phyloP scores from a whole-genome alignment of 2,888 invertebrate genomes.

The Teinopalpus imperialis region DNA sequence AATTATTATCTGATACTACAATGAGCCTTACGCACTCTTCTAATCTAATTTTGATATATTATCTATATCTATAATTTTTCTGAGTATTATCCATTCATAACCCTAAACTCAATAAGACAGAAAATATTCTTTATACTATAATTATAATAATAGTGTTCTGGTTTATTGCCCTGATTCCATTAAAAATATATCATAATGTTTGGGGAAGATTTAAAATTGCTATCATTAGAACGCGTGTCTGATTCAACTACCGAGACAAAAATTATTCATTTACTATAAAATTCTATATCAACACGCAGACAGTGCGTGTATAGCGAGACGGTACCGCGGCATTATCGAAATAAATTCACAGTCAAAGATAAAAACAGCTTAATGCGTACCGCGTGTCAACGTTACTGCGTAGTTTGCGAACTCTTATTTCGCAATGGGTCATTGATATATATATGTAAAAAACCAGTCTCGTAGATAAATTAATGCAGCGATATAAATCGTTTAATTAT shows the following conservation, averaged over 20 bases:
- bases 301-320: constrained; percentile 21
- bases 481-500: constrained; percentile 22
- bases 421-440: constrained; percentile 62
- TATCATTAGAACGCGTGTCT: background rate
- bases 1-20: too few relatives aligned
- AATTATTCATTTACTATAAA: constrained; percentile 1
- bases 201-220: background rate
- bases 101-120: too few relatives aligned
- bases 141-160: too few relatives aligned
- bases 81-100: too few relatives aligned
- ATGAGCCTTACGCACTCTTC: too few relatives aligned
- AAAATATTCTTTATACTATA: too few relatives aligned
- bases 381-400: constrained; percentile 42
- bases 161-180: too few relatives aligned
- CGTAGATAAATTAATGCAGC: constrained; percentile 17
- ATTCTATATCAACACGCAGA: constrained; percentile 15
- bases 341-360: constrained; percentile 37
- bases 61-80: too few relatives aligned
- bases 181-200: too few relatives aligned
- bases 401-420: constrained; percentile 42
- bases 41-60: too few relatives aligned
- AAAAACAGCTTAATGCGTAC: constrained; percentile 33
- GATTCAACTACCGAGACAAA: background rate
- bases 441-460: constrained; percentile 37
- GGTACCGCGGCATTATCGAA: constrained; percentile 26